phyloP scores from a whole-genome alignment of 2,797 vertebrate genomes.

The Hoplostethus mediterraneus region DNA sequence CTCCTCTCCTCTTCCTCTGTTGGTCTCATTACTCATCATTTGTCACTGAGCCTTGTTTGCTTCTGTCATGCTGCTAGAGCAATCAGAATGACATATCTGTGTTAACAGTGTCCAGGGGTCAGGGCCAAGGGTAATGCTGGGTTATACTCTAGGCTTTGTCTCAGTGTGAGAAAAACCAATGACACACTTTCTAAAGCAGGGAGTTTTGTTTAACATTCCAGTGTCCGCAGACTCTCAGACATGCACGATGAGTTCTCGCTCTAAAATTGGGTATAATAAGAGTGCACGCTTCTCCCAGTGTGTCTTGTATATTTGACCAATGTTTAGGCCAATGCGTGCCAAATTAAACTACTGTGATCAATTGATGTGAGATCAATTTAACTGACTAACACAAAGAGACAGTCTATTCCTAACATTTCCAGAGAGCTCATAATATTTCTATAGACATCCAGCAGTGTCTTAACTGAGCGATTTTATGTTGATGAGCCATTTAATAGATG shows the following conservation, averaged over 20 bases:
- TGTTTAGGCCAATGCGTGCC: neutral
- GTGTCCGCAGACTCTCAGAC: constrained; percentile 17
- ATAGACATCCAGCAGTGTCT: constrained; percentile 5
- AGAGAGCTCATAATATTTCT: neutral
- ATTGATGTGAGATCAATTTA: neutral
- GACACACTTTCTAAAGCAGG: constrained; percentile 21
- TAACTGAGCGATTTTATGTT: too few species aligned
- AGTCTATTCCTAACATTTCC: neutral
- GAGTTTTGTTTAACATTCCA: constrained; percentile 31
- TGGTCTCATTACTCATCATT: constrained; percentile 9
- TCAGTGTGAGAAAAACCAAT: constrained; percentile 13
- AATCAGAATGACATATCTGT: constrained; percentile 68
- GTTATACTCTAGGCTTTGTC: constrained; percentile 28
- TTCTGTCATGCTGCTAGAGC: constrained; percentile 37
- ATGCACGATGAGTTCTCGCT: neutral
- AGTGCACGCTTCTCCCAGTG: neutral
- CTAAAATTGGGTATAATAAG: neutral
- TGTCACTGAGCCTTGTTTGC: constrained; percentile 43
- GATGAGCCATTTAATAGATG: too few species aligned
- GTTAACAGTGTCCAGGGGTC: constrained; percentile 58
- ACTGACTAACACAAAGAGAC: neutral
- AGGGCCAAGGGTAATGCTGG: constrained; percentile 29
- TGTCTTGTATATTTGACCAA: constrained; percentile 2
- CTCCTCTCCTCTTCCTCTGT: constrained; percentile 5
- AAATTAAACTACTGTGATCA: neutral